Conservation (phyloP, 2,113 vertebrate species). For the Polyodon spathula region DNA sequence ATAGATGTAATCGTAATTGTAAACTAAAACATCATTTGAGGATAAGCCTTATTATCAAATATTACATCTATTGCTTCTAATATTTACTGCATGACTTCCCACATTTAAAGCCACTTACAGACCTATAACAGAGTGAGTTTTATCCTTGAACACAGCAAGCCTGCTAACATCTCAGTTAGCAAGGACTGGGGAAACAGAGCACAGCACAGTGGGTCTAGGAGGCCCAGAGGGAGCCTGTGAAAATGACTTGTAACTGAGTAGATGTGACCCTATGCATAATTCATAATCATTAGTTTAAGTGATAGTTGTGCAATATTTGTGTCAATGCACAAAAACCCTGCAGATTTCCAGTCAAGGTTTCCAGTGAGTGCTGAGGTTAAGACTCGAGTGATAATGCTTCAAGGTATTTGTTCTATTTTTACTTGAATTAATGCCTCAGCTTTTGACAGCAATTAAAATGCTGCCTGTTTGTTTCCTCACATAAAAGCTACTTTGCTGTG, state of each 20-base stretch:
- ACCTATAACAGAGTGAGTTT: not conserved
- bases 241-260: constrained; percentile 67
- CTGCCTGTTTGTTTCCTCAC: constrained; percentile 61
- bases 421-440: constrained; percentile 56
- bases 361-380: constrained; percentile 38
- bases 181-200: constrained; percentile 26
- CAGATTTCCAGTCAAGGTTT: constrained; percentile 37
- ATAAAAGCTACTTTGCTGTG: constrained; percentile 56
- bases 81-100: not conserved
- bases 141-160: constrained; percentile 17
- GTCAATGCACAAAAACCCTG: constrained; percentile 31
- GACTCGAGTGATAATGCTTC: constrained; percentile 38
- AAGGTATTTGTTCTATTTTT: constrained; percentile 8
- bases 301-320: constrained; percentile 53
- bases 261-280: constrained; percentile 65
- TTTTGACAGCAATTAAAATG: constrained; percentile 55
- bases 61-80: not conserved
- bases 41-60: not conserved
- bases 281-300: constrained; percentile 68
- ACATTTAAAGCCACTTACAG: not conserved
- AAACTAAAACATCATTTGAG: not conserved
- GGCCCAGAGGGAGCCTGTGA: constrained; percentile 48
- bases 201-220: constrained; percentile 19
- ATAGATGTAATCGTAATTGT: not conserved
- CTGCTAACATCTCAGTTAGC: constrained; percentile 58